Evolutionary conservation across 2,888 invertebrate genomes (phyloP), one percentile per base, ranked within the genome.

Genomic region (Punctoribates punctum): DNA sequence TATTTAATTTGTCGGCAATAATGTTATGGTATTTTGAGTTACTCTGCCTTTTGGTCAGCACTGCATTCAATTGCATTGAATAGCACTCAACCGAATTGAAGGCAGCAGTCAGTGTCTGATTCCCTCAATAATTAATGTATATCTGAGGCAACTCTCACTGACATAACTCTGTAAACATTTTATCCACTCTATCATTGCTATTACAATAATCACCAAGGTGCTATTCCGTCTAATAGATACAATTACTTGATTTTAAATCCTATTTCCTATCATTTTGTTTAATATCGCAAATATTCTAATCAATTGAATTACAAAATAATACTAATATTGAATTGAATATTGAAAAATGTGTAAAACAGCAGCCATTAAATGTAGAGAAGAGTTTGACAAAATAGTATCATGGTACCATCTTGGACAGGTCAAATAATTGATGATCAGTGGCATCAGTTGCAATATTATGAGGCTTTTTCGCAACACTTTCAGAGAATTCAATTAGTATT

Each of bases 31-130:
- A 42, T 42, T 72, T 48, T 23, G 8, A 70, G 70, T 70, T 4
- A 13, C 15, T 38, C 38, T 34, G 20, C 38, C 23, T 72, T 72
- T 46, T 48, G 72, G 48, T 46, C 20, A 67, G 65, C 65, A 67
- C 65, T 67, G 62, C 27, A 29, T 29, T 62, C 27, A 67, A 38
- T 11, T 13, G 38, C 38, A 34, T 46, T 46, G 72, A 46, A 42
- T 25, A 72, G 72, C 72, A 72, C 72, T 72, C 72, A 72, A 72
- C 48, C 17, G 23, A 72, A 72, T 72, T 72, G 72, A 23, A 72
- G 72, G n/a, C 13, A 42, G 67, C 67, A 67, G n/a, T 67, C 15
- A 72, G 72, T 72, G 46, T 48, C 27, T 48, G 72, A 72, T 72
- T 25, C 46, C 20, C 8, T 72, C 25, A 46, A 72, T 72, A 25